phyloP scores from a whole-genome alignment of 2,113 vertebrate species.

The Progne subis region DNA sequence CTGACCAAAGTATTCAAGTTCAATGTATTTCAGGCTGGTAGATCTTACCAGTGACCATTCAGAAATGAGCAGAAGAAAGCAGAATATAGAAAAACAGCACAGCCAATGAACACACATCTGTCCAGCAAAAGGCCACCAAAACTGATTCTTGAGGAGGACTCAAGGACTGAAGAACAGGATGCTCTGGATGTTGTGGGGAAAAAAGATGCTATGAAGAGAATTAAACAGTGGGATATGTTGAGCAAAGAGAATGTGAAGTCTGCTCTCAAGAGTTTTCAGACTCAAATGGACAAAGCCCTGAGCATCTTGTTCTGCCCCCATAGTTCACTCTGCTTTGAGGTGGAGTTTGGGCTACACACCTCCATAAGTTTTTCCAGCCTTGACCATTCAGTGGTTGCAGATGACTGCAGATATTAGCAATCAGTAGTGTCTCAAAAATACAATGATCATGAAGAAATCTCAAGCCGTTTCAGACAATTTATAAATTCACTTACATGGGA shows the following conservation, averaged over 20 bases:
- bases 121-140: not conserved
- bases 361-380: not conserved
- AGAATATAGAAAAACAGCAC: not conserved
- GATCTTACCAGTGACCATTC: not conserved
- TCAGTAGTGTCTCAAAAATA: not conserved
- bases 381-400: not conserved
- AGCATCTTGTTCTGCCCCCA: not conserved
- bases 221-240: fast-evolving
- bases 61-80: not conserved
- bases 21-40: not conserved
- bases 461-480: not conserved
- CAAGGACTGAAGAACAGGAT: not conserved
- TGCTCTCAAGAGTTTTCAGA: not conserved
- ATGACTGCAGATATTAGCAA: not conserved
- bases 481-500: not conserved
- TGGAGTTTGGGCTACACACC: not conserved
- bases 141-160: not conserved
- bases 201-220: not conserved
- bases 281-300: not conserved
- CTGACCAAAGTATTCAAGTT: not conserved
- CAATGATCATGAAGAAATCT: not conserved
- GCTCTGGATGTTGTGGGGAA: not conserved
- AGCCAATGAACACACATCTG: not conserved
- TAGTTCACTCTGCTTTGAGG: not conserved
- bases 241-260: not conserved